A percentile compares a stretch with the other conserved stretches of the same genome.
These are phyloP conservation scores for Plecotus auritus DNA, from an alignment of 2,113 vertebrate species.

Conservation along the genomic window DNA sequence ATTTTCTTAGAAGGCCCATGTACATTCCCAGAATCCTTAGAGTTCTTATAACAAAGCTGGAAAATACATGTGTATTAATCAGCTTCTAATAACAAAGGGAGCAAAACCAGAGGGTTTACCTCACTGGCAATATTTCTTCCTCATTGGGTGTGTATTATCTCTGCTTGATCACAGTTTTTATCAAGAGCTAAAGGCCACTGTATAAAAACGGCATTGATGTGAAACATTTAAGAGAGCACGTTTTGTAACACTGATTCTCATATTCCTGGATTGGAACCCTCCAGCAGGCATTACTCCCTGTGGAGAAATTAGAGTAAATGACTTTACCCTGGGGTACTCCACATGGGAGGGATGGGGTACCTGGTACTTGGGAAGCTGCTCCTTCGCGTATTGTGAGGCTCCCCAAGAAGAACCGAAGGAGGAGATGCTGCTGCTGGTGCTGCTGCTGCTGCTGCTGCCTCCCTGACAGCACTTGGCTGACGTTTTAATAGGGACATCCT, in stretches of 20 bases:
- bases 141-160: not conserved
- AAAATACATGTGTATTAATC: not conserved
- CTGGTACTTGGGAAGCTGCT: slow-evolving; percentile 85
- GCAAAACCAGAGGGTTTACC: not conserved
- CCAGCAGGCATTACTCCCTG: not conserved
- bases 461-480: slow-evolving; percentile 74
- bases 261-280: not conserved
- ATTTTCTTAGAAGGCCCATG: not conserved
- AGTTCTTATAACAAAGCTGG: not conserved
- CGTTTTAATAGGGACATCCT: slow-evolving; percentile 75
- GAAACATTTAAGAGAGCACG: not conserved
- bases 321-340: not conserved
- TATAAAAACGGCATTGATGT: not conserved
- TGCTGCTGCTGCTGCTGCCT: slow-evolving; percentile 31
- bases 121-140: not conserved
- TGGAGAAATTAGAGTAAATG: not conserved
- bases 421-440: slow-evolving; percentile 47
- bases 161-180: not conserved
- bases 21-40: not conserved
- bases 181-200: not conserved
- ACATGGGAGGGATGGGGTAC: slow-evolving; percentile 39
- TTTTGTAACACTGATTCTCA: not conserved
- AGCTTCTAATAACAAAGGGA: not conserved
- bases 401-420: slow-evolving; percentile 58
- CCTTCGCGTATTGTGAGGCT: slow-evolving; percentile 67